Conservation (phyloP, 2,797 vertebrate species). For the Pangasius larnaudii region DNA sequence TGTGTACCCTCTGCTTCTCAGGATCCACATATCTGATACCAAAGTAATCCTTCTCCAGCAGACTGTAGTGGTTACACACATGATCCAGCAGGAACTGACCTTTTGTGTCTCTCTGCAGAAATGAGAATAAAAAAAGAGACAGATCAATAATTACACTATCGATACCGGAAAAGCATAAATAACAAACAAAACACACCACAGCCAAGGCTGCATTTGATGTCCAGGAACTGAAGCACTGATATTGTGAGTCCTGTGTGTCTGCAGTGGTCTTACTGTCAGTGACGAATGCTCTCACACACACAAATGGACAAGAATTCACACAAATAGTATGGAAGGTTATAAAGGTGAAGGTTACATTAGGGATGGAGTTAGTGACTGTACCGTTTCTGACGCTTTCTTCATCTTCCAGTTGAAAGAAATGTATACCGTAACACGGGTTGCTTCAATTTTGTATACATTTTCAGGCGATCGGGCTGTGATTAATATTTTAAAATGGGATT, state of each 20-base stretch:
- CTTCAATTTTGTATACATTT: neutral
- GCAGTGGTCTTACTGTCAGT: neutral
- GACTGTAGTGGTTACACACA: constrained; percentile 96
- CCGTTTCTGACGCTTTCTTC: neutral
- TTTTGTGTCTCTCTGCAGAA: constrained; percentile 90
- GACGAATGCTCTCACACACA: neutral
- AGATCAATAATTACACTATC: neutral
- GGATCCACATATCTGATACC: constrained; percentile 97
- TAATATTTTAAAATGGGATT: no score
- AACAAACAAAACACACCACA: neutral
- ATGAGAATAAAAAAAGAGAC: constrained; percentile 18
- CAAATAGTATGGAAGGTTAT: neutral
- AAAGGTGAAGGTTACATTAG: neutral
- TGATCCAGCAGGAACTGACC: constrained; percentile 95
- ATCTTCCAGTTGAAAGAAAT: neutral
- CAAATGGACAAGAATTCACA: neutral
- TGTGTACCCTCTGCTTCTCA: constrained; percentile 91
- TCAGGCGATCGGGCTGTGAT: neutral
- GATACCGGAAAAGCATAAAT: neutral
- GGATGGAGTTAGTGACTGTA: neutral
- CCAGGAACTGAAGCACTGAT: neutral
- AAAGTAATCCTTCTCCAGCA: constrained; percentile 97
- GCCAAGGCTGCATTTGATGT: neutral
- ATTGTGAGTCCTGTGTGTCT: neutral
- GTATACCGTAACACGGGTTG: neutral